Evolutionary conservation across 1,140 invertebrate species (phyloP), one percentile per base, ranked within the genome.

Genomic region (Cherax quadricarinatus): DNA sequence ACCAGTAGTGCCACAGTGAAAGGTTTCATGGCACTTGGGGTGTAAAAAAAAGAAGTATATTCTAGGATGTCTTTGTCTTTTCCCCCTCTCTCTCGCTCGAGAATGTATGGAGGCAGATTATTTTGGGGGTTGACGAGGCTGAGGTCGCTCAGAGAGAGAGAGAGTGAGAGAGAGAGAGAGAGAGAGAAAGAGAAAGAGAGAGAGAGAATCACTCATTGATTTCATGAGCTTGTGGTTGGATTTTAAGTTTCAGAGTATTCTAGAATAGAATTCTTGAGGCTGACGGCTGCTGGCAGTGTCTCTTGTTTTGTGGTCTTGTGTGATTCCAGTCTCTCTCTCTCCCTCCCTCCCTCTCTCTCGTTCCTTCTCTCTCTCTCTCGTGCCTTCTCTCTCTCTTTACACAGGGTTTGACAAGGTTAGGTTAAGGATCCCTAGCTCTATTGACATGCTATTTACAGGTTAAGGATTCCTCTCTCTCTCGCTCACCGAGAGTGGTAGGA

Each of bases 101-200:
- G 30, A 41, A 41, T 41, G 30, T 41, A 41, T 41, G 57, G 9
- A 16, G 57, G 57, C 9, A 60, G 57, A 16, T 60, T 60, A 60
- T 60, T 9, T 60, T 10, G 57, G 57, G 57, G 57, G 9, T 60
- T 16, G 9, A 16, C 57, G 66, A 70, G 12, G 66, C 14, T 5
- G 21, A 21, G 51, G 82, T 21, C 53, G 62, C 53, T 30, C 18
- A 62, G n/a, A 84, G 21, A 84, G 53, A 62, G 53, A 84, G n/a
- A 84, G n/a, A 62, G 57, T 41, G n/a, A 62, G 82, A 84, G 21
- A 84, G n/a, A 60, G 4, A 84, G 30, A 80, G 78, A 80, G 49
- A 16, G 12, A 14, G 49, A 53, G 49, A 82, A 49, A 82, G 80
- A 83, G 53, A 83, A 53, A 83, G 53, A 60, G 53, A 60, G 82